Base-by-base conservation (phyloP, 2,797 vertebrate species). In the Sebastiscus tertius region DNA sequence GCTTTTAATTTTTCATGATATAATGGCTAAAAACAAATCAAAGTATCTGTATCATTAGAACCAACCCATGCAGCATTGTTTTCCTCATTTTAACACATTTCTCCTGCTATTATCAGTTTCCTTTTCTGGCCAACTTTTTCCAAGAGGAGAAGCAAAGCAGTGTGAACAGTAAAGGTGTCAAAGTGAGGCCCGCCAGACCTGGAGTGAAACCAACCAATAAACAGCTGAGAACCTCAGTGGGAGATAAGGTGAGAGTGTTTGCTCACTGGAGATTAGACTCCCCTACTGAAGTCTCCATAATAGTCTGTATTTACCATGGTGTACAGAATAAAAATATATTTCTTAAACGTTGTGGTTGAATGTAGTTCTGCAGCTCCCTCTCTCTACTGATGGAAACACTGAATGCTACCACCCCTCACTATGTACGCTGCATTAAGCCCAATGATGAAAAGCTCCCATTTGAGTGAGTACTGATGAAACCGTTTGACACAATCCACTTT, bases 341-440 rank as follows among this genome's bases (percentile, higher is more conserved):
- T 42, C 27, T 2, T 75, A 5, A 67, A 18, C 13, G 26, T 33
- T 80, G 7, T 58, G 78, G 56, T 34, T 81, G 56, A 55, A 1
- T 93, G 81, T 91, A 99, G 99, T 99, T 99, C 92, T 94, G 97
- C 86, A 97, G 89, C 89, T 99, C 99, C 62, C 94, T 99, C 59
- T 97, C 96, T 79, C 90, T 99, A 22, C 96, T 99, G 52, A 99
- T 99, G 99, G 97, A 95, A 88, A 99, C 99, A 0, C 96, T 99
- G 52, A 99, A 99, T 2, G 96, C 96, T 2, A 99, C 98, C 75
- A 99, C 97, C 0, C 99, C 98, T 77, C 98, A 99, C 87, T 99
- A 99, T 0, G 99, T 99, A 1, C 96, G 99, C 59, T 99, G 99
- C 93, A 98, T 99, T 91, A 99, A 99, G 84, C 99, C 99, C 9